These are phyloP conservation scores for Lepidochrysops patricia DNA, from an alignment of 2,888 invertebrate species.

Conservation along the genomic window DNA sequence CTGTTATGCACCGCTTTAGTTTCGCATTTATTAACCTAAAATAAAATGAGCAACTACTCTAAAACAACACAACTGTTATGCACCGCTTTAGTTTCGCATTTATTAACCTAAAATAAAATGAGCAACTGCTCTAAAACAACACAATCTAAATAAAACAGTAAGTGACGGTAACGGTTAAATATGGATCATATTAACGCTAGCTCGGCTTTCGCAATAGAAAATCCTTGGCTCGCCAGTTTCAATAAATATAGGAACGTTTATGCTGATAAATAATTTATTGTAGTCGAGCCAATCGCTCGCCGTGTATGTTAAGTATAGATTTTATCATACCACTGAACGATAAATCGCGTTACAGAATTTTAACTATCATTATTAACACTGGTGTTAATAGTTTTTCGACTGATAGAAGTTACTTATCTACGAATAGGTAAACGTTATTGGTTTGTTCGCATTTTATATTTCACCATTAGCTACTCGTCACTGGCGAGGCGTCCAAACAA, in stretches of 20 bases:
- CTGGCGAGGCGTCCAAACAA: too few relatives aligned
- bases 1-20: too few relatives aligned
- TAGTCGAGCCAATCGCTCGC: neutral
- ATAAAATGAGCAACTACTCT: neutral
- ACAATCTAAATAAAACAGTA: neutral
- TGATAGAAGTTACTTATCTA: neutral
- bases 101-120: neutral
- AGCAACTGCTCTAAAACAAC: neutral
- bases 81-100: too few relatives aligned
- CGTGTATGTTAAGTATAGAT: neutral
- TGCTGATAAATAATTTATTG: constrained; percentile 11
- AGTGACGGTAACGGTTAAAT: neutral
- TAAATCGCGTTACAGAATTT: constrained; percentile 2
- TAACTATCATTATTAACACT: neutral
- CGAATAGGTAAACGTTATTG: neutral
- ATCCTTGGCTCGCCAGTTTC: constrained; percentile 5
- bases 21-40: too few relatives aligned
- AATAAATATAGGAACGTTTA: constrained; percentile 11
- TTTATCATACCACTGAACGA: constrained; percentile 1
- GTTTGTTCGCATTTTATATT: neutral
- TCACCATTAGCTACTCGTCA: too few relatives aligned
- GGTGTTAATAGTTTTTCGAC: neutral
- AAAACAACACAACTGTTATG: neutral
- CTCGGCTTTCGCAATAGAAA: neutral
- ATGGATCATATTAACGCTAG: neutral